phyloP scores from a whole-genome alignment of 2,797 vertebrate species.

The Acanthis flammea region DNA sequence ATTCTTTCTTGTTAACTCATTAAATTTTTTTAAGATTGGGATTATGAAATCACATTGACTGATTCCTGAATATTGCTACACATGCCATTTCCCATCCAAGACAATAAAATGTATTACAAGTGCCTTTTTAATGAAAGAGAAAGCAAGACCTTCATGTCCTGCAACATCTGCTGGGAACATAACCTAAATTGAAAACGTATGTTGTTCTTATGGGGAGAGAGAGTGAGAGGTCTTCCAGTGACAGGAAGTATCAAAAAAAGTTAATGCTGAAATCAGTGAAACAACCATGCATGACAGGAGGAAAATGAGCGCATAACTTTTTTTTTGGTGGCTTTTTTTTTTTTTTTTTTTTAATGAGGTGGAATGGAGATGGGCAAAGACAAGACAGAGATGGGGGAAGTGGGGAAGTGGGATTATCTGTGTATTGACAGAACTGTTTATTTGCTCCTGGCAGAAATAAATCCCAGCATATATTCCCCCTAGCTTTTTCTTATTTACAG shows the following conservation, averaged over 20 bases:
- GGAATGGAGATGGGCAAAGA: background rate
- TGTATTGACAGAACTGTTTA: conserved; percentile 63
- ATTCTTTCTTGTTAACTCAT: background rate
- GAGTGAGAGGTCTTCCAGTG: conserved; percentile 31
- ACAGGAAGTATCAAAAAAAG: conserved; percentile 60
- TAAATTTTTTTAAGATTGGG: background rate
- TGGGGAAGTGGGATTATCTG: conserved; percentile 14
- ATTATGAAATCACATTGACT: conserved; percentile 26
- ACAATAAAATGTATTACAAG: conserved; percentile 42
- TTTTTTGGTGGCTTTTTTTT: background rate
- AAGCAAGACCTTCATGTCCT: conserved; percentile 55
- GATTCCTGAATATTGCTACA: conserved; percentile 45
- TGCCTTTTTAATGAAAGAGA: conserved; percentile 66
- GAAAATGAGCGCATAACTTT: background rate
- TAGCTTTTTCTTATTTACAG: conserved; percentile 53
- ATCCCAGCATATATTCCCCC: conserved; percentile 33
- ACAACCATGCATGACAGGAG: conserved; percentile 53
- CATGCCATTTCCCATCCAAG: conserved; percentile 49
- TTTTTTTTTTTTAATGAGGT: too few species aligned
- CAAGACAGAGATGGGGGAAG: background rate
- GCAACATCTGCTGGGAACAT: conserved; percentile 66
- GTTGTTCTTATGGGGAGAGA: conserved; percentile 16
- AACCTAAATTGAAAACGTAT: conserved; percentile 73
- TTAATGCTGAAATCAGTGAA: conserved; percentile 61
- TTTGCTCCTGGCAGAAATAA: conserved; percentile 65